phyloP scores from a whole-genome alignment of 1,140 invertebrate species.

The Ruditapes philippinarum region DNA sequence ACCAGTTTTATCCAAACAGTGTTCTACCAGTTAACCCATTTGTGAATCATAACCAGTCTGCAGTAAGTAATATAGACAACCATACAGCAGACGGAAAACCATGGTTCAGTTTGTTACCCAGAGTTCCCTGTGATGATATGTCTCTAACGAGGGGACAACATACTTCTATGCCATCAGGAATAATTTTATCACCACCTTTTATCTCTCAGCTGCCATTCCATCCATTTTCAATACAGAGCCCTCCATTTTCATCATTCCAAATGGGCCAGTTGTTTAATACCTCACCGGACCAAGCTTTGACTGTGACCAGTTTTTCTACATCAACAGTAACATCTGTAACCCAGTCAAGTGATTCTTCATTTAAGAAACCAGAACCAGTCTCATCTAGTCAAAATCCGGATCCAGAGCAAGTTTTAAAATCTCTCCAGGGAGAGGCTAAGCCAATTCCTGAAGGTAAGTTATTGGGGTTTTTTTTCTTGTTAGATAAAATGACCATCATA shows the following conservation, averaged over 20 bases:
- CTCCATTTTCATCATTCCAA: conserved; percentile 79
- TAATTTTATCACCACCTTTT: conserved; percentile 80
- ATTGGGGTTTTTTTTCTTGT: too few relatives aligned
- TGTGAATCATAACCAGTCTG: conserved; percentile 2
- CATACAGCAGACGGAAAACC: conserved; percentile 83
- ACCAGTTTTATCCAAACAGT: conserved; percentile 17
- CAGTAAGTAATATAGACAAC: background rate
- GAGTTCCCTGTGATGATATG: conserved; percentile 89
- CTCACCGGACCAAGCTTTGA: conserved; percentile 42
- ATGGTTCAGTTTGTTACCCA: conserved; percentile 90
- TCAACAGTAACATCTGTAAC: conserved; percentile 63
- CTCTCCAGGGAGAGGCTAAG: conserved; percentile 77
- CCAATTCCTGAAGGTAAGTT: conserved; percentile 81
- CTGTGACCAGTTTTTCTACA: conserved; percentile 31
- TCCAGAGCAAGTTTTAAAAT: conserved; percentile 73
- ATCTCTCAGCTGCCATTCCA: conserved; percentile 89
- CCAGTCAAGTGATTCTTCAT: conserved; percentile 66
- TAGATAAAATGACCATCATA: too few relatives aligned
- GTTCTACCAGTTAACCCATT: conserved; percentile 67
- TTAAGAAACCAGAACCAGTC: conserved; percentile 80
- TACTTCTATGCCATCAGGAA: conserved; percentile 64
- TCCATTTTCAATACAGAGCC: conserved; percentile 77
- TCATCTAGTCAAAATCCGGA: conserved; percentile 64
- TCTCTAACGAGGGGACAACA: conserved; percentile 81
- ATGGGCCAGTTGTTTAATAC: conserved; percentile 74